These are phyloP conservation scores for Psittacara wagleri DNA, from an alignment of 2,113 vertebrate genomes.

Conservation along the genomic window DNA sequence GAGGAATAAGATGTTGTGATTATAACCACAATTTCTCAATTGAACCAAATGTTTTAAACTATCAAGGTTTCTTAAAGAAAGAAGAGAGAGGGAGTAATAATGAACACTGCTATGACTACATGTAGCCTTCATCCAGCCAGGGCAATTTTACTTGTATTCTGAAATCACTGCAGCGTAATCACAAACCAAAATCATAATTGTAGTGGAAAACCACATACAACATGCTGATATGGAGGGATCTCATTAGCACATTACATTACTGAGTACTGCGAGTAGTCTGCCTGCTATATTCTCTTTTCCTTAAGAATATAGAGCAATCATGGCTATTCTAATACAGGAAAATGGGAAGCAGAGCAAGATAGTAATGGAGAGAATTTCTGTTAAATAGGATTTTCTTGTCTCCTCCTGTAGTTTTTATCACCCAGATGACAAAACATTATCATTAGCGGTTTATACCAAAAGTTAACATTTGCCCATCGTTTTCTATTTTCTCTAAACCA, in stretches of 20 bases:
- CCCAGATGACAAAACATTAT: constrained; percentile 52
- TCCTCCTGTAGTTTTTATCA: constrained; percentile 38
- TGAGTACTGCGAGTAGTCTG: background rate
- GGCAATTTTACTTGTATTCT: background rate
- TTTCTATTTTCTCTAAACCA: constrained; percentile 48
- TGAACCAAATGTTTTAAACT: background rate
- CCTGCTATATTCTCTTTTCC: background rate
- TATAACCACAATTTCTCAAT: background rate
- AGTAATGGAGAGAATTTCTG: background rate
- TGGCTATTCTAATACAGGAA: background rate
- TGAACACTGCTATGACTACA: background rate
- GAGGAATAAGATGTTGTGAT: background rate
- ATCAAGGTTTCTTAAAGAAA: background rate
- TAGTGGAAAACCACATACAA: background rate
- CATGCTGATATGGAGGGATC: background rate
- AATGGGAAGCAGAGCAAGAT: background rate
- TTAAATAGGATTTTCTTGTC: constrained; percentile 33
- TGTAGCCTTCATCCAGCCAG: background rate
- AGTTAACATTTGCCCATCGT: constrained; percentile 23
- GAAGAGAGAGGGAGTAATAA: background rate
- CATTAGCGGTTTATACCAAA: constrained; percentile 42
- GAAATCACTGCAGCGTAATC: background rate
- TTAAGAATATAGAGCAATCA: background rate
- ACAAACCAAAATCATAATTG: background rate
- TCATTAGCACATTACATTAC: background rate